Conservation (phyloP, 2,888 invertebrate genomes). For the Parthenolecanium corni region DNA sequence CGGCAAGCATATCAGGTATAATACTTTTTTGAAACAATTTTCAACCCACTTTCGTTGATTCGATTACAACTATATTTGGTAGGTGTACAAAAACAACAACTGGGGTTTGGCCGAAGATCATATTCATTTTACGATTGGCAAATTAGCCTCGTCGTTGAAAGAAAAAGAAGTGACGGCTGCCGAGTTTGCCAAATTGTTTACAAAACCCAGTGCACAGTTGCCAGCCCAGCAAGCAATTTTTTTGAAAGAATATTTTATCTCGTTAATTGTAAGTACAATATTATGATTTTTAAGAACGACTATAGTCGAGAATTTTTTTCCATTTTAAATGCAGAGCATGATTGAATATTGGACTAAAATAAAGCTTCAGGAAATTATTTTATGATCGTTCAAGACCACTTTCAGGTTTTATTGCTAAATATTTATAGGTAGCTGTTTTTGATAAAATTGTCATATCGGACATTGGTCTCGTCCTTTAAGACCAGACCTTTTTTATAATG, state of each 20-base stretch:
- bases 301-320: no score
- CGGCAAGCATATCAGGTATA: slow-evolving; percentile 76
- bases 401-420: no score
- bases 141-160: slow-evolving; percentile 73
- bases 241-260: slow-evolving; percentile 74
- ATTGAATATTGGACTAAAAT: no score
- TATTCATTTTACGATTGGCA: slow-evolving; percentile 85
- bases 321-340: no score
- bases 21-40: slow-evolving; percentile 30
- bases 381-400: no score
- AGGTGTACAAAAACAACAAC: slow-evolving; percentile 62
- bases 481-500: not conserved
- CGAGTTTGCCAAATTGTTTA: slow-evolving; percentile 66
- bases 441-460: no score
- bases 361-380: no score
- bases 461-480: not conserved
- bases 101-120: slow-evolving; percentile 94
- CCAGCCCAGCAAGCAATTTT: slow-evolving; percentile 65
- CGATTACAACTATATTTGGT: slow-evolving; percentile 25
- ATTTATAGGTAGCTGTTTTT: no score
- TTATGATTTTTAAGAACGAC: no score
- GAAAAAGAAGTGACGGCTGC: slow-evolving; percentile 55
- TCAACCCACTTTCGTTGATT: not conserved
- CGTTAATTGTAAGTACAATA: slow-evolving; percentile 56
- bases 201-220: slow-evolving; percentile 57